Evolutionary conservation across 2,888 invertebrate genomes (phyloP).

Genomic region (Marronus borbonicus): DNA sequence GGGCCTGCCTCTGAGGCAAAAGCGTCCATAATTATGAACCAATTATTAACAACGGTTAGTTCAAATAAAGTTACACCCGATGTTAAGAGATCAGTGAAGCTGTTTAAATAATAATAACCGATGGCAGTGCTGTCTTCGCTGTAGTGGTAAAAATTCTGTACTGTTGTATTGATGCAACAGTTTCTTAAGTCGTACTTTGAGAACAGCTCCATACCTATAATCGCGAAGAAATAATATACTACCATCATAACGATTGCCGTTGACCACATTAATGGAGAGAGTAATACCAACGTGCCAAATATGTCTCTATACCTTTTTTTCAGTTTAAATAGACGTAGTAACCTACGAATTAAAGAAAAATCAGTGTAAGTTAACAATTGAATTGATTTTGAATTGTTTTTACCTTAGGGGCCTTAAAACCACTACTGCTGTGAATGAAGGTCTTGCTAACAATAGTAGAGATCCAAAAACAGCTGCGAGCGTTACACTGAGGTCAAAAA

Average conservation of each 20-base stretch:
- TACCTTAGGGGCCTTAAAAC: constrained; percentile 80
- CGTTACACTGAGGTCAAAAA: constrained; percentile 83
- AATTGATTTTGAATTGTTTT: constrained; percentile 41
- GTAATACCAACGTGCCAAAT: constrained; percentile 85
- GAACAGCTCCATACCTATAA: constrained; percentile 92
- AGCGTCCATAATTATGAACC: constrained; percentile 94
- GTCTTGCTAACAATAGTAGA: constrained; percentile 77
- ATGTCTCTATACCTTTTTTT: constrained; percentile 88
- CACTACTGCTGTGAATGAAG: constrained; percentile 81
- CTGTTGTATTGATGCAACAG: constrained; percentile 89
- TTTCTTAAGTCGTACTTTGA: constrained; percentile 82
- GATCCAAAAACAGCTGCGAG: constrained; percentile 79
- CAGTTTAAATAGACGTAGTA: constrained; percentile 82
- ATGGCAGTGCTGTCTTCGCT: constrained; percentile 79
- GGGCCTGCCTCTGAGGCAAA: constrained; percentile 79
- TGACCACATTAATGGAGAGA: constrained; percentile 88
- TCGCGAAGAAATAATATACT: constrained; percentile 91
- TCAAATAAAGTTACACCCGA: constrained; percentile 86
- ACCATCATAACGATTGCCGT: constrained; percentile 87
- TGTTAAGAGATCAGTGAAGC: constrained; percentile 83
- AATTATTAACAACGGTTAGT: constrained; percentile 92
- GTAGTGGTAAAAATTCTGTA: constrained; percentile 86
- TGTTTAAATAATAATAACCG: constrained; percentile 91
- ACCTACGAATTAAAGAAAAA: constrained; percentile 61
- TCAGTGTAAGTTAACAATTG: background rate